Evolutionary conservation across 2,797 vertebrate species (phyloP).

Genomic region (Typhlichthys subterraneus): DNA sequence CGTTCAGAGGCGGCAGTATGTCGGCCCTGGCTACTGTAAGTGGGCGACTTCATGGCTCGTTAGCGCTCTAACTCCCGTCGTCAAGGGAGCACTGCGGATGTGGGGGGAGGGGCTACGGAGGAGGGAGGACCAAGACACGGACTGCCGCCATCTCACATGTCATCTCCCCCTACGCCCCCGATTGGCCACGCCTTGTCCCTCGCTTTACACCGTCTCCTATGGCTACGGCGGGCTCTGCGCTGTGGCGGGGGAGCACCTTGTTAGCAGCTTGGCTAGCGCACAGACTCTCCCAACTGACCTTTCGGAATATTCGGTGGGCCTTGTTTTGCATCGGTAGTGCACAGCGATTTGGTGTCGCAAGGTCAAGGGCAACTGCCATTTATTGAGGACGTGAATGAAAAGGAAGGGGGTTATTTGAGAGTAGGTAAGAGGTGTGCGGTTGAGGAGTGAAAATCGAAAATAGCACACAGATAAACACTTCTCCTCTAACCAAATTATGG

Average conservation of each 20-base stretch:
- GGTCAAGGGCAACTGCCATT: constrained; percentile 15
- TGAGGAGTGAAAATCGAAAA: constrained; percentile 12
- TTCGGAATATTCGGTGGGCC: constrained; percentile 12
- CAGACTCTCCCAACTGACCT: too few relatives aligned
- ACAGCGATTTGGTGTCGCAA: constrained; percentile 3
- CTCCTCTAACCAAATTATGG: constrained; percentile 31
- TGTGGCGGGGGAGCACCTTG: constrained; percentile 37
- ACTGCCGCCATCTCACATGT: constrained; percentile 39
- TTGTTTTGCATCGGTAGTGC: constrained; percentile 15
- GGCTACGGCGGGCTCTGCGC: constrained; percentile 55
- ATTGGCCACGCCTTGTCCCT: constrained; percentile 48
- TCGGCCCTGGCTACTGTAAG: constrained; percentile 62
- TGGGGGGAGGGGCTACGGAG: constrained; percentile 46
- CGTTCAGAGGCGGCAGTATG: constrained; percentile 72
- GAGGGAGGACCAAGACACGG: constrained; percentile 46
- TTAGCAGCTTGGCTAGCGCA: background rate
- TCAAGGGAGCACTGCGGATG: constrained; percentile 49
- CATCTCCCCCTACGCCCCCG: constrained; percentile 48
- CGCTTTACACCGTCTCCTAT: constrained; percentile 41
- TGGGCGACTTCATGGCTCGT: constrained; percentile 73
- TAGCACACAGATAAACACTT: constrained; percentile 10
- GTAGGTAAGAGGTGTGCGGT: constrained; percentile 12
- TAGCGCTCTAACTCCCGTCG: constrained; percentile 73
- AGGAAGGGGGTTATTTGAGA: background rate
- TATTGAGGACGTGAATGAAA: background rate